These are phyloP conservation scores for Grus americana DNA, from an alignment of 2,113 vertebrate species.

Conservation along the genomic window DNA sequence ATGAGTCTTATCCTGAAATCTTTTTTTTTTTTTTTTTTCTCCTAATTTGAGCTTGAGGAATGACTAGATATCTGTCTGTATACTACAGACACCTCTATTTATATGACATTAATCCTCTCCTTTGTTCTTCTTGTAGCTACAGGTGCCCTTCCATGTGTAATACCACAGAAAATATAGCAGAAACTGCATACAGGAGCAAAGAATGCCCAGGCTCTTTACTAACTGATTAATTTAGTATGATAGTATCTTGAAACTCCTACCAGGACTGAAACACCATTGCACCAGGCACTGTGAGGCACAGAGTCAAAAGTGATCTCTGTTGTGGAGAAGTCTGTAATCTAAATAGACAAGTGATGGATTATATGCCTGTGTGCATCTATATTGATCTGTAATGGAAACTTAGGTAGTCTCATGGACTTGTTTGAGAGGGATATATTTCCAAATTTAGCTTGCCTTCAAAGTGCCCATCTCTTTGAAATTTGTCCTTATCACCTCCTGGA, in stretches of 20 bases:
- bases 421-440: not conserved
- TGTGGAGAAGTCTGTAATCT: not conserved
- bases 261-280: not conserved
- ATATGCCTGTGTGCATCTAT: not conserved
- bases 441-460: not conserved
- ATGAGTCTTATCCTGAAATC: not conserved
- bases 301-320: not conserved
- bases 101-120: not conserved
- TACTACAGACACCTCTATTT: not conserved
- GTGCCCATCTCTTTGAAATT: not conserved
- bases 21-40: not conserved
- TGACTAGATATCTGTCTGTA: not conserved
- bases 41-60: not conserved
- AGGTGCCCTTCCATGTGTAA: not conserved
- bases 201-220: not conserved
- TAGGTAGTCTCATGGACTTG: not conserved
- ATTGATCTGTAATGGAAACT: not conserved
- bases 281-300: not conserved
- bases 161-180: not conserved
- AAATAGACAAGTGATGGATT: not conserved
- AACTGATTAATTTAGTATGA: not conserved
- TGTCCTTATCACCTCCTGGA: not conserved
- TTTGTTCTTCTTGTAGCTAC: not conserved
- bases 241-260: not conserved
- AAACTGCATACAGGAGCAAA: not conserved